Base-by-base conservation (phyloP, 2,797 vertebrate species). In the Steatocranus sp. region DNA sequence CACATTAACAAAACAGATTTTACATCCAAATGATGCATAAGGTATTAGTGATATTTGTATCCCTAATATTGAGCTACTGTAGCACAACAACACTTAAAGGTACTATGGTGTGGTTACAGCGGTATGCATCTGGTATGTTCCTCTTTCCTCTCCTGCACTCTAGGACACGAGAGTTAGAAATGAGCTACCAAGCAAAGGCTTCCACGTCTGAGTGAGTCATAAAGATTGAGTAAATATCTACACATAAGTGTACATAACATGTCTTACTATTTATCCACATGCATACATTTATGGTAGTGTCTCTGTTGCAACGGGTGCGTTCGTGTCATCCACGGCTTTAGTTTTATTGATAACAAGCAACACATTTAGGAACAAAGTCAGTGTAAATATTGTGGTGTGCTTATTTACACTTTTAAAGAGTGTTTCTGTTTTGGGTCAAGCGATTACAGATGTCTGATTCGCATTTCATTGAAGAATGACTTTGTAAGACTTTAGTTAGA, bases 381-480 rank as follows among this genome's bases (percentile, higher is more conserved):
- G 11, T 78, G 63, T 76, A 81, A 48, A 20, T 50, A 51, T 36
- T 51, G 25, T 27, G 27, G 43, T 32, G 27, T 56, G 50, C 83
- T 27, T 89, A 76, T 91, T 93, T 87, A 83, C 83, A 82, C 74
- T 49, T 91, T 87, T 81, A 86, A 85, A 89, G 81, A 79, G 78
- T 25, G 48, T 73, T 83, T 79, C 68, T 90, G 82, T 89, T 89
- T 90, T 85, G 61, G 80, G 82, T 87, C 86, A 81, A 83, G 83
- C 87, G 83, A 79, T 78, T 76, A 78, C 80, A 41, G 85, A 89
- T 68, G 85, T 88, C 88, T 93, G 82, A 90, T 93, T 93, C 86
- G 87, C 78, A 23, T 92, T 82, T 90, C 86, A 94, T 86, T 78
- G 32, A 87, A 91, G 89, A 92, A 91, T 91, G 92, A 92, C 91